These are phyloP conservation scores for Telmatochromis sp. DNA, from an alignment of 2,113 vertebrate species.

Conservation along the genomic window DNA sequence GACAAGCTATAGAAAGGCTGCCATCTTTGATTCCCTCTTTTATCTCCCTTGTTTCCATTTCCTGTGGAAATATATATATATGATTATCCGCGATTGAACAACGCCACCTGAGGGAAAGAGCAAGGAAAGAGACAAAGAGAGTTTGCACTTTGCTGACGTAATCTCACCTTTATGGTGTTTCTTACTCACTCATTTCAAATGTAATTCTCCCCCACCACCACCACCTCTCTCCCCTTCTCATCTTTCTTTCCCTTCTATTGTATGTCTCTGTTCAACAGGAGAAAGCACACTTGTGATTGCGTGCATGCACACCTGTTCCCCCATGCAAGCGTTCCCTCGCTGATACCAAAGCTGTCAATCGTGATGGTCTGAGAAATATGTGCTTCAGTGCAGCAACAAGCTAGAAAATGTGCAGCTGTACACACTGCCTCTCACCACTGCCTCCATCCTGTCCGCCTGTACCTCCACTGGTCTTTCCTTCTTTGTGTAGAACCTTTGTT, in stretches of 20 bases:
- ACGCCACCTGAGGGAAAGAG: background rate
- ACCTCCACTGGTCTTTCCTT: background rate
- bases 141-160: background rate
- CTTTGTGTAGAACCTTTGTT: background rate
- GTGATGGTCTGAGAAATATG: slow-evolving; percentile 38
- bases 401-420: slow-evolving; percentile 13
- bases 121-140: background rate
- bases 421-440: background rate
- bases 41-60: background rate
- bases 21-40: slow-evolving; percentile 15
- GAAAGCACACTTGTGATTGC: slow-evolving; percentile 20
- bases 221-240: background rate
- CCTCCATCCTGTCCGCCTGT: background rate
- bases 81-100: background rate
- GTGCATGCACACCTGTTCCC: slow-evolving; percentile 7
- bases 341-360: slow-evolving; percentile 58
- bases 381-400: slow-evolving; percentile 33
- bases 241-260: slow-evolving; percentile 17
- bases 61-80: background rate
- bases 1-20: background rate
- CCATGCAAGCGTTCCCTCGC: background rate
- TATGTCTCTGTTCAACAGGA: slow-evolving; percentile 54
- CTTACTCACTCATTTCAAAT: background rate
- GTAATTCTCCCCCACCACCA: background rate
- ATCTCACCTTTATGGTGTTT: background rate